Evolutionary conservation across 2,888 invertebrate species (phyloP).

Genomic region (Plagodis pulveraria): DNA sequence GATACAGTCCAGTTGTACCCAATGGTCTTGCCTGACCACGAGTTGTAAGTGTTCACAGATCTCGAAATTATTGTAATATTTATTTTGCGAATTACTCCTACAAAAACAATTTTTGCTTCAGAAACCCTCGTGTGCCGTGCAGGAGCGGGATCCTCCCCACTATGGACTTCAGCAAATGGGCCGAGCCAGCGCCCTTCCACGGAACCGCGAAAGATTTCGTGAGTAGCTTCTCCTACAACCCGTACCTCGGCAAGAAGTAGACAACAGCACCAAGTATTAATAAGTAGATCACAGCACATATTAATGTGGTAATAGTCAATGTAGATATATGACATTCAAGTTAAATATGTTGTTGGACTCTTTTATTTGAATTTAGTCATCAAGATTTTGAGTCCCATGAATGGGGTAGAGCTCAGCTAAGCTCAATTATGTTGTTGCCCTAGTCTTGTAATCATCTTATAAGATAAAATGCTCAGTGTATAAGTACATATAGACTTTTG

Average conservation of each 20-base stretch:
- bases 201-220: slow-evolving; percentile 85
- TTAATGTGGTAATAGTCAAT: slow-evolving; percentile 37
- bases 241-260: slow-evolving; percentile 78
- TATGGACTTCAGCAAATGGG: slow-evolving; percentile 96
- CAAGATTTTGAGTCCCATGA: slow-evolving; percentile 22
- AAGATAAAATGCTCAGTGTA: slow-evolving; percentile 1
- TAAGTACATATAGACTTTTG: slow-evolving; percentile 9
- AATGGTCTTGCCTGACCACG: slow-evolving; percentile 96
- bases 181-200: slow-evolving; percentile 86
- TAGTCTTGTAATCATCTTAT: slow-evolving; percentile 17
- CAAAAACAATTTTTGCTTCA: slow-evolving; percentile 60
- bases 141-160: slow-evolving; percentile 94
- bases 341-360: slow-evolving; percentile 18
- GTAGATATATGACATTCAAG: slow-evolving; percentile 33
- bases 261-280: slow-evolving; percentile 47
- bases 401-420: slow-evolving; percentile 11
- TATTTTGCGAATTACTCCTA: background rate
- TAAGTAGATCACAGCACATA: slow-evolving; percentile 18
- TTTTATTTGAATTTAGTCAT: slow-evolving; percentile 28
- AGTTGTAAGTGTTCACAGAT: slow-evolving; percentile 88
- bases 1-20: slow-evolving; percentile 96
- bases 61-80: too few species aligned
- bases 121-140: slow-evolving; percentile 97
- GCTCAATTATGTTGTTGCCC: slow-evolving; percentile 21
- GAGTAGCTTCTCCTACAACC: slow-evolving; percentile 86